A percentile compares a stretch with the other conserved stretches of the same genome.
phyloP scores from a whole-genome alignment of 2,113 vertebrate genomes.

The Dendrocopos noguchii region DNA sequence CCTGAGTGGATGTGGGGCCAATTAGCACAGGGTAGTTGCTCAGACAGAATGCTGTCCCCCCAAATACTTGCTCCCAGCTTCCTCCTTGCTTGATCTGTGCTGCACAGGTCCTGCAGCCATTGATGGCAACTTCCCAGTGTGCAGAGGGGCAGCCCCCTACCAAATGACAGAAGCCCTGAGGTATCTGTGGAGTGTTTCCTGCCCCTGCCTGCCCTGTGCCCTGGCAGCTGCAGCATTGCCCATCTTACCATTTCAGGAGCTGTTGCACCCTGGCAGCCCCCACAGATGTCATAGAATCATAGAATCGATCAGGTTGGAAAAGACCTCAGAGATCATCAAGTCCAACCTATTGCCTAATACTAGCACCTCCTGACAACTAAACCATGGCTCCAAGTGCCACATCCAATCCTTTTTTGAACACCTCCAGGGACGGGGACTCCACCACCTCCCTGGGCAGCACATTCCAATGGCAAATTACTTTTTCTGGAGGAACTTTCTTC shows the following conservation, averaged over 20 bases:
- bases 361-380: no score
- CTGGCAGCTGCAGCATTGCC: background rate
- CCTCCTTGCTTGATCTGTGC: background rate
- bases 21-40: background rate
- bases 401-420: no score
- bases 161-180: background rate
- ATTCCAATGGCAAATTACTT: no score
- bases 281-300: background rate
- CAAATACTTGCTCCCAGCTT: background rate
- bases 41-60: background rate
- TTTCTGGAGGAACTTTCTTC: no score
- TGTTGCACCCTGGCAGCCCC: background rate
- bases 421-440: no score
- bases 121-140: background rate
- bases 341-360: no score
- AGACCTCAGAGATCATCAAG: no score
- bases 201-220: background rate
- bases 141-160: background rate
- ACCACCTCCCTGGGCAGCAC: no score
- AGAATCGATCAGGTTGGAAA: no score
- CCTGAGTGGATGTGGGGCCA: accelerated
- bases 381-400: no score
- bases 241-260: background rate
- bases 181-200: background rate
- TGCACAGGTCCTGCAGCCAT: background rate